Conservation (phyloP, 2,888 invertebrate species). For the Dexiosoma caninum region DNA sequence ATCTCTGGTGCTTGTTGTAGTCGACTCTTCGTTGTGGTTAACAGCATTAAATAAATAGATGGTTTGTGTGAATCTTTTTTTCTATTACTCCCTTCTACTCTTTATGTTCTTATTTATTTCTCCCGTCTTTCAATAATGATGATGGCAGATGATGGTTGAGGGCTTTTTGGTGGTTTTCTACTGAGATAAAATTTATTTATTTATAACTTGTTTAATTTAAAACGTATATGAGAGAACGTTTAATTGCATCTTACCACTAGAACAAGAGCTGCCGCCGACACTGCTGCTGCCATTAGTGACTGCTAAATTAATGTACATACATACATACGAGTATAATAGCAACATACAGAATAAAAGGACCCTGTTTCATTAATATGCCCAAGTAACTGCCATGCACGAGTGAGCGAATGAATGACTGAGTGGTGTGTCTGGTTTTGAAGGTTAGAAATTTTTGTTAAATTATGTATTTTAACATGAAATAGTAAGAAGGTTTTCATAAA, state of each 20-base stretch:
- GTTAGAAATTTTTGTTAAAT: not conserved
- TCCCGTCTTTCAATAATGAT: not conserved
- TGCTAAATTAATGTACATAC: not conserved
- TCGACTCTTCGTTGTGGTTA: not conserved
- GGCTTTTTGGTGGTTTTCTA: conserved; percentile 12
- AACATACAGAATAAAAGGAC: too few species aligned
- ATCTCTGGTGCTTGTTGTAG: too few species aligned
- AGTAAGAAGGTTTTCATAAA: conserved; percentile 7
- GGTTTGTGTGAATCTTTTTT: not conserved
- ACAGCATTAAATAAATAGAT: not conserved
- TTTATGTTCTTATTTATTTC: not conserved
- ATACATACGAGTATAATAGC: too few species aligned
- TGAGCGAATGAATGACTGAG: not conserved
- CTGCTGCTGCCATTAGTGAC: not conserved
- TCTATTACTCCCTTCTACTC: not conserved
- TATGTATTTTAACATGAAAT: conserved; percentile 1
- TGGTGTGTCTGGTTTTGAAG: conserved; percentile 20
- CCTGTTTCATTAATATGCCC: not conserved
- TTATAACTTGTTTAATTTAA: not conserved
- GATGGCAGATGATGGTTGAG: conserved; percentile 6
- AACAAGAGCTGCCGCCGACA: not conserved
- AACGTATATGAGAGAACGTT: conserved; percentile 25
- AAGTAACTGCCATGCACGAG: not conserved
- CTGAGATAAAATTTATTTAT: conserved; percentile 3
- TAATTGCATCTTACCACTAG: conserved; percentile 19